Evolutionary conservation across 2,113 vertebrate species (phyloP), one percentile per base, ranked within the genome.

Genomic region (Dipodomys stephensi): DNA sequence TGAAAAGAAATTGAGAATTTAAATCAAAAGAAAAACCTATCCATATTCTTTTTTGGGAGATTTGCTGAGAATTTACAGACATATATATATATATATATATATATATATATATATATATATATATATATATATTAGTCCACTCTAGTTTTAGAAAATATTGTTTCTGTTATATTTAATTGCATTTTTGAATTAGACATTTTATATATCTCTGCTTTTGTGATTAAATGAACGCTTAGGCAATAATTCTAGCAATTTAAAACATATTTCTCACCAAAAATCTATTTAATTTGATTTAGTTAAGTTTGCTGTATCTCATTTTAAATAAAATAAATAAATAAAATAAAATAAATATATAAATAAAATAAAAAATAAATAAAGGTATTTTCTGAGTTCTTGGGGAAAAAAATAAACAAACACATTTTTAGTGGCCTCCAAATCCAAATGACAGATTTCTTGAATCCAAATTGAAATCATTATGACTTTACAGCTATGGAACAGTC

Each of bases 171-270:
- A 2, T 49, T 32, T 13, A 90, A 68, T 49, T 49, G 1, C 8
- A 12, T 49, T 49, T 49, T 49, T 49, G 49, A 49, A 53, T 79
- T 90, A 64, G 12, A 83, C n/a, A 90, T 68, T 78, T n/a, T 79
- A 65, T 72, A 62, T 68, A 4, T n/a, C 76, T 23, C 32, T 83
- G 30, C 16, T 67, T 2, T 64, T 87, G 32, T 80, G 60, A 80
- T 12, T 60, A 71, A 39, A 35, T 19, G 28, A 87, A 80, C 73
- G 72, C 22, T 68, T 77, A 77, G 22, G 20, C 18, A 93, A 84
- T 72, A 77, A 84, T 90, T 89, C 53, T 94, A 83, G 64, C 46
- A 85, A 79, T 72, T 85, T 68, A 90, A 22, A 73, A 77, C 64
- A 44, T 72, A 4, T 57, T 88, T 6, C 11, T 92, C 22, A 81